Evolutionary conservation across 2,113 vertebrate genomes (phyloP).

Genomic region (Rallus limicola): DNA sequence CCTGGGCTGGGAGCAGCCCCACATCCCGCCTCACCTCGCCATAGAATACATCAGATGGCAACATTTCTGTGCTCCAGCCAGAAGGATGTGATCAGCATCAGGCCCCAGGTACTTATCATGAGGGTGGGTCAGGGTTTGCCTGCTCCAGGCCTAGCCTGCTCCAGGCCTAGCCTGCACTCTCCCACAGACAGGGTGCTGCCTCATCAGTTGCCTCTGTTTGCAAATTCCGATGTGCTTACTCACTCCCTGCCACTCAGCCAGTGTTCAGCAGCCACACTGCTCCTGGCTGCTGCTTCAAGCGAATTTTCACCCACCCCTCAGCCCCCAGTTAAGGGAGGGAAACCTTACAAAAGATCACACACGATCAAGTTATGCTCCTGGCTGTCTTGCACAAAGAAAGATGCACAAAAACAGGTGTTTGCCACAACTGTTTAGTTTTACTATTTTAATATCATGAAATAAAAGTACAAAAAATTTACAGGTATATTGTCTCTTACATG

Average conservation of each 20-base stretch:
- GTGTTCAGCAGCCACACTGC: not conserved
- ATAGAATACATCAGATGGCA: fast-evolving
- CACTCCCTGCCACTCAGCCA: not conserved
- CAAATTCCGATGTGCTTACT: not conserved
- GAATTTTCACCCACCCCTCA: not conserved
- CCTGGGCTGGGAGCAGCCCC: not conserved
- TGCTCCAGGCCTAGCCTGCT: not conserved
- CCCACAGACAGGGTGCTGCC: fast-evolving
- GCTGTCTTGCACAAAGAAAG: not conserved
- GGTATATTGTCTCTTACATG: conserved; percentile 70
- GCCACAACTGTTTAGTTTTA: conserved; percentile 68
- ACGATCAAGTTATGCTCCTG: not conserved
- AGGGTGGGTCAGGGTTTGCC: not conserved
- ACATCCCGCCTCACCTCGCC: fast-evolving
- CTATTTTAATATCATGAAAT: conserved; percentile 79
- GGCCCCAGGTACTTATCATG: fast-evolving
- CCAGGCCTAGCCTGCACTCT: not conserved
- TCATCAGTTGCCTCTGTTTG: not conserved
- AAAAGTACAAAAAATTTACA: conserved; percentile 79
- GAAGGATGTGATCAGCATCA: too few relatives aligned
- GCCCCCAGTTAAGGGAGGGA: not conserved
- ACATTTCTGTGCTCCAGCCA: not conserved
- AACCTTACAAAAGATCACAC: not conserved
- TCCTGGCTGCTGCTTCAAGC: not conserved
- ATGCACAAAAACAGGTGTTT: conserved; percentile 33